Evolutionary conservation across 2,797 vertebrate genomes (phyloP), one percentile per base, ranked within the genome.

Genomic region (Crax fasciolata): DNA sequence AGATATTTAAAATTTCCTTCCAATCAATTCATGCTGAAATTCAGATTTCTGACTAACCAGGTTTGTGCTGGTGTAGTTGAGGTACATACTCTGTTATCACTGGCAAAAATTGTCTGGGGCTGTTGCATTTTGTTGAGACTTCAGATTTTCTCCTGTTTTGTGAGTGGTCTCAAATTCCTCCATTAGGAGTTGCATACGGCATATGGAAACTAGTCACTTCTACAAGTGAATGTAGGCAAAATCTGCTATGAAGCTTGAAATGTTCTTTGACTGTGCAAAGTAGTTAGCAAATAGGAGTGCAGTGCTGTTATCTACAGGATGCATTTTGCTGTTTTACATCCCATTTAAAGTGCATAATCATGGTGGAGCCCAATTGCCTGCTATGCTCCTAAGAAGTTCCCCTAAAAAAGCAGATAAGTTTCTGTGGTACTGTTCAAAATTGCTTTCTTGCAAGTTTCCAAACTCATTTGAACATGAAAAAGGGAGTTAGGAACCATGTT

Each of bases 251-350:
- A 74, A 58, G 54, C 38, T 82, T 86, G 61, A 82, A 70, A 61
- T 70, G 48, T 4, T 70, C 30, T 35, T 63, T 84, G 71, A 52
- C 61, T 38, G 82, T 91, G 65, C 57, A 65, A 48, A 74, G 57
- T 46, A 68, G 14, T 82, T 78, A 21, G 2, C 41, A 79, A 52
- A 61, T 14, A 15, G 0, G 73, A 68, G 63, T 54, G 72, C 8
- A 58, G 49, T 23, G 66, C 30, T 68, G 74, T 96, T 97, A 97
- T 96, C 96, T 96, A 24, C 49, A 93, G 96, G 96, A 96, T 96
- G 62, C 21, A 16, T 87, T 96, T 49, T 93, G 86, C 62, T 92
- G 57, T 19, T 93, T 52, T 74, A 80, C 88, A 96, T 96, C 95
- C 96, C 81, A 75, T 89, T 63, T 65, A 84, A 95, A 93, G 65